Evolutionary conservation across 2,113 vertebrate genomes (phyloP).

Genomic region (Brachypodius melanocephalos): DNA sequence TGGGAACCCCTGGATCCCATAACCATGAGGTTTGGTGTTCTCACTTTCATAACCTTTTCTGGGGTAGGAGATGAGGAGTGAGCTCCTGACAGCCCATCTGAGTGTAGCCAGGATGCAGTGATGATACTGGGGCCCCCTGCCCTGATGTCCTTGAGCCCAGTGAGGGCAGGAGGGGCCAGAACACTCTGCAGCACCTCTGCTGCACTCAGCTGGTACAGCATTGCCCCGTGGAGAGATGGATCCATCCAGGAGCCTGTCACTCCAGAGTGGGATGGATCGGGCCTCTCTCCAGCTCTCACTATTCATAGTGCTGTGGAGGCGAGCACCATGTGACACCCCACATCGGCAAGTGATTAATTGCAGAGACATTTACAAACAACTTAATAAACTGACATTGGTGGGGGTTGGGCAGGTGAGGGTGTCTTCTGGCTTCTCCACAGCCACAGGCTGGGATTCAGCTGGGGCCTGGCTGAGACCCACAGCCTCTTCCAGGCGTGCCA

Average conservation of each 20-base stretch:
- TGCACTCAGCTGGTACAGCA: neutral
- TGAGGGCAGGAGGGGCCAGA: neutral
- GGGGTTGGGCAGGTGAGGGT: neutral
- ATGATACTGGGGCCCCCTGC: too few relatives aligned
- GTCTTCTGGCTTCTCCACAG: neutral
- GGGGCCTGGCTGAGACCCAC: neutral
- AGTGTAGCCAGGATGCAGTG: neutral
- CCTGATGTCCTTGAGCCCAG: rapidly evolving
- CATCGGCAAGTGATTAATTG: neutral
- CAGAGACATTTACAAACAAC: neutral
- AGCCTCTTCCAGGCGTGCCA: rapidly evolving
- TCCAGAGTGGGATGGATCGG: neutral
- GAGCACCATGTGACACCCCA: neutral
- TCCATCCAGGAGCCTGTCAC: neutral
- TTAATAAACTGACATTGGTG: neutral
- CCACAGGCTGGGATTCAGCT: neutral
- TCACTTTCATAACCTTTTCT: neutral
- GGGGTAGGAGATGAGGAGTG: neutral
- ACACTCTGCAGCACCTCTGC: neutral
- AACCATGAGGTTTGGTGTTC: neutral
- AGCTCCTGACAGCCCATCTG: neutral
- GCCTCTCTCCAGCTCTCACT: neutral
- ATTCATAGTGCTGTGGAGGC: neutral
- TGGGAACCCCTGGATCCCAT: neutral
- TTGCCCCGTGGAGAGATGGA: neutral